Conservation (phyloP, 2,113 vertebrate genomes). For the Donacobius atricapilla region DNA sequence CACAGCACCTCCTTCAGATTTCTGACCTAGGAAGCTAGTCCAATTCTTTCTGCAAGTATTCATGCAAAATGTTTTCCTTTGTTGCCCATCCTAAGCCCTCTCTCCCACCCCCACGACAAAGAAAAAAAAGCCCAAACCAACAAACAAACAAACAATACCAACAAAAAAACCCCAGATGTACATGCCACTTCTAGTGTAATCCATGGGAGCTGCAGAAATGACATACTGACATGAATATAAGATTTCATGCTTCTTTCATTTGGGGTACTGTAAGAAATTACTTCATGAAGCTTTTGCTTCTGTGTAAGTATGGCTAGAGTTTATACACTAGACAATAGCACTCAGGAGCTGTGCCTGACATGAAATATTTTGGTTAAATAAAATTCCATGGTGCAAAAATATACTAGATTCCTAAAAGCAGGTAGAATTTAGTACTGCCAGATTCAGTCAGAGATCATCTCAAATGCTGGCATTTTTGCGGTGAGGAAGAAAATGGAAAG, state of each 20-base stretch:
- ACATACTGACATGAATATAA: not conserved
- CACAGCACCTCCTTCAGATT: not conserved
- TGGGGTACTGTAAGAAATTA: not conserved
- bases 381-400: not conserved
- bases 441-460: not conserved
- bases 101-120: fast-evolving
- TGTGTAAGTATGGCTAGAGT: not conserved
- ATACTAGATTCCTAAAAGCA: not conserved
- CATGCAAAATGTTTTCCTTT: not conserved
- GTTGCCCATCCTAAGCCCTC: not conserved
- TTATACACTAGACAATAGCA: not conserved
- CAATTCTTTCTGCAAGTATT: not conserved
- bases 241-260: not conserved
- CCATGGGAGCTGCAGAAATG: not conserved
- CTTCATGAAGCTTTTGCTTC: not conserved
- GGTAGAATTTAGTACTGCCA: not conserved
- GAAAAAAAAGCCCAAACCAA: no score
- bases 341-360: not conserved
- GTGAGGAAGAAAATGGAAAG: not conserved
- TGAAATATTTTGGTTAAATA: not conserved
- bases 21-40: not conserved
- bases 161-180: not conserved
- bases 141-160: not conserved
- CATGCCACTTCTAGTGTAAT: not conserved
- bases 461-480: not conserved